phyloP scores from a whole-genome alignment of 1,140 invertebrate genomes.

The Whitmania pigra region DNA sequence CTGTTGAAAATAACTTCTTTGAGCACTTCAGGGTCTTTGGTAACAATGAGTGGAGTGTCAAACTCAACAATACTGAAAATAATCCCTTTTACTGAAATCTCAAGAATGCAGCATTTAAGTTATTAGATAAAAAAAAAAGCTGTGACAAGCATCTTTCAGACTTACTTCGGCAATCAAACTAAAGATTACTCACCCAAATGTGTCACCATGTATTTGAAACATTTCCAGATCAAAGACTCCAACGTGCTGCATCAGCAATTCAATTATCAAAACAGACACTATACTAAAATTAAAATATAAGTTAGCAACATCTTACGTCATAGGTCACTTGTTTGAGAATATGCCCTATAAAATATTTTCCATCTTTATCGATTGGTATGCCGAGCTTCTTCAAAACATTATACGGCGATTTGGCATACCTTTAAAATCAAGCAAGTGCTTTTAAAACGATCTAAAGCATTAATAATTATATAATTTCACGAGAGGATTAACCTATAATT shows the following conservation, averaged over 20 bases:
- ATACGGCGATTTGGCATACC: neutral
- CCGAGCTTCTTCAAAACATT: neutral
- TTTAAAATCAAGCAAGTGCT: neutral
- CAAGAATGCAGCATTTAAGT: neutral
- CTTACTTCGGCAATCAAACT: neutral
- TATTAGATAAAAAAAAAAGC: neutral
- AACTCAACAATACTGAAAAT: constrained; percentile 6
- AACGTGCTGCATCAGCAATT: neutral
- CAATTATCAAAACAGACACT: neutral
- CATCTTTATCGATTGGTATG: neutral
- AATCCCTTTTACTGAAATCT: no score
- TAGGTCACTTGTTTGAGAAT: neutral
- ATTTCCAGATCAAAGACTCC: neutral
- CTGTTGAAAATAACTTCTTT: neutral
- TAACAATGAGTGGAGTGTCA: neutral
- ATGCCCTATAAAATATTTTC: constrained; percentile 11
- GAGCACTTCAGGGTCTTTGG: neutral
- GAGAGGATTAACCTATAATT: no score
- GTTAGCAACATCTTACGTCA: neutral
- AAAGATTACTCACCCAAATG: constrained; percentile 6
- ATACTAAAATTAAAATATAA: neutral
- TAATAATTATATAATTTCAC: no score
- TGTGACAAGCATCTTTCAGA: neutral
- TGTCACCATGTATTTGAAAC: neutral
- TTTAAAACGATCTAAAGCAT: no score